phyloP scores from a whole-genome alignment of 2,888 invertebrate species.

The Flabesymbios commensalis region DNA sequence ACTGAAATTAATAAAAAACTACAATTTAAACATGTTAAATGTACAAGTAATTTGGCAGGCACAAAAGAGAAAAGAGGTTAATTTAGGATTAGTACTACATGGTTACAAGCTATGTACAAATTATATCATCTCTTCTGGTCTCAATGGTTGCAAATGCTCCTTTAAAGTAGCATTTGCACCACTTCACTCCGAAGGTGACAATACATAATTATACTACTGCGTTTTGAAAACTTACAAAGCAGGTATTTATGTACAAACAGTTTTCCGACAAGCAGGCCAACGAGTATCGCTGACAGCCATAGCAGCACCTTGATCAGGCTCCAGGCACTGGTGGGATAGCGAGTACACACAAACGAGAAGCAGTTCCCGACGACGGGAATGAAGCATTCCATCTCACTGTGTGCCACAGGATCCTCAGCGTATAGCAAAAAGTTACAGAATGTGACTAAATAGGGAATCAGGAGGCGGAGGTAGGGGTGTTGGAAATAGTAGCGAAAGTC shows the following conservation, averaged over 20 bases:
- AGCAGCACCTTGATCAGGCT: conserved; percentile 58
- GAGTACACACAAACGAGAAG: conserved; percentile 64
- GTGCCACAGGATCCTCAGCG: conserved; percentile 65
- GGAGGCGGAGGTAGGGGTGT: conserved; percentile 64
- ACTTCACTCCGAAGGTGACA: background rate
- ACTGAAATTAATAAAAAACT: too few species aligned
- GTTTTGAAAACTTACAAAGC: conserved; percentile 55
- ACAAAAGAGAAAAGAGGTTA: too few species aligned
- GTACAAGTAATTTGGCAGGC: too few species aligned
- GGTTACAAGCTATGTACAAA: too few species aligned
- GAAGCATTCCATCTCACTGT: conserved; percentile 63
- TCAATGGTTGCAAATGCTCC: background rate
- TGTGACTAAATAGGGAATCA: conserved; percentile 63
- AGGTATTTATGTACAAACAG: conserved; percentile 62
- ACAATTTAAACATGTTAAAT: too few species aligned
- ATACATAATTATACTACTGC: background rate
- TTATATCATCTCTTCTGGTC: too few species aligned
- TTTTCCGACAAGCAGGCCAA: conserved; percentile 63
- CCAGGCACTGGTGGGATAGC: conserved; percentile 63
- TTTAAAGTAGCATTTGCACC: background rate
- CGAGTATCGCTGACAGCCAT: conserved; percentile 62
- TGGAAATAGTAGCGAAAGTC: conserved; percentile 65
- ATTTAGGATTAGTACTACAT: too few species aligned
- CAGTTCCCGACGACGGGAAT: conserved; percentile 65
- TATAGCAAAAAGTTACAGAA: conserved; percentile 66